Evolutionary conservation across 1,140 invertebrate species (phyloP), one percentile per base, ranked within the genome.

Genomic region (Drosophila gunungcola): DNA sequence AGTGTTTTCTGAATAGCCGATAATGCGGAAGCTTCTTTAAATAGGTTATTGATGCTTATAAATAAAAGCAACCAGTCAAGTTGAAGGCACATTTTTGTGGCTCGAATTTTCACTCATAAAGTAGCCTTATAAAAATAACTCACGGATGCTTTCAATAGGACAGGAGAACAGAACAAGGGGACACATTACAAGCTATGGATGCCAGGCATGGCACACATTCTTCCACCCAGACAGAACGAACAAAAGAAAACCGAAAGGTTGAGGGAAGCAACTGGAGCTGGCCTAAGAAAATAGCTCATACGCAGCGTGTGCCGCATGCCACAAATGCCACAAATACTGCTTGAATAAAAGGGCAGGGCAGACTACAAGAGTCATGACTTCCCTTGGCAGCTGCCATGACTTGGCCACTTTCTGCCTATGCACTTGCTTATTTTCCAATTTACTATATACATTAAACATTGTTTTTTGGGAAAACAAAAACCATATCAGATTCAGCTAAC

Each of bases 111-210:
- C 27, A 63, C 9, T 16, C 41, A 64, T 77, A 77, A 89, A 88
- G 84, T 83, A 75, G 84, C 84, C 80, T 57, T 72, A 88, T 88
- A 89, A 88, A 88, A 88, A 88, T 89, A 89, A 69, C 84, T 83
- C 77, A 78, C 77, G 89, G 84, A 80, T 88, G 80, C 83, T 78
- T 88, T 76, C 70, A 79, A 88, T 73, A 72, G 62, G 67, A 53
- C 62, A 48, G 52, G 32, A 41, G 42, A 21, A 21, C 49, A 38
- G 56, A 34, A 16, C 21, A 51, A 54, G 43, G 43, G 55, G 32
- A 41, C 49, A 36, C 52, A 42, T 16, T 56, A 52, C 51, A 58
- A 46, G 57, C 45, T 65, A 43, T 51, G 63, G 53, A 70, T 62
- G 57, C 75, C 68, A 39, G 64, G 83, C 42, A 73, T 58, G 58